A percentile compares a stretch with the other conserved stretches of the same genome.
These are phyloP conservation scores for Glossosoma conforme DNA, from an alignment of 1,140 invertebrate genomes.

Conservation along the genomic window DNA sequence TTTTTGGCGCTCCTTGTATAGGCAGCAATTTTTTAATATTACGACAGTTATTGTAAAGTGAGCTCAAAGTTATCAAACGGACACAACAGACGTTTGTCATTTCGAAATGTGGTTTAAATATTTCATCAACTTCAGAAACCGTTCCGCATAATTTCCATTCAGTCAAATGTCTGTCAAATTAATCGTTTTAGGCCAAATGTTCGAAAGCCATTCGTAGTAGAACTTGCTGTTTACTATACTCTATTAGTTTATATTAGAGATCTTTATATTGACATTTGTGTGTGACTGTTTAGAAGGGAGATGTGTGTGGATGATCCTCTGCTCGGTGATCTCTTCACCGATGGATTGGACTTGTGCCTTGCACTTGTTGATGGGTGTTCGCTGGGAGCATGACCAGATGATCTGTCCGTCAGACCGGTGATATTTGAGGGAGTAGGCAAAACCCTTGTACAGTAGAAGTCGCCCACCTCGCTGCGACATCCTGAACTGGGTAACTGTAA, in stretches of 20 bases:
- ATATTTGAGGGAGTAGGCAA: slow-evolving; percentile 6
- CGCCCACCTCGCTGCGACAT: slow-evolving; percentile 10
- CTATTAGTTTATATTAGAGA: slow-evolving; percentile 9
- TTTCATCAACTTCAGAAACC: too few species aligned
- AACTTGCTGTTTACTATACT: background rate
- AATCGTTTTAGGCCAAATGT: too few species aligned
- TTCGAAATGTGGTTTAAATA: too few species aligned
- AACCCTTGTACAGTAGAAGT: slow-evolving; percentile 13
- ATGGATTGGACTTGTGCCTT: slow-evolving; percentile 6
- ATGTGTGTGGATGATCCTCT: slow-evolving; percentile 9
- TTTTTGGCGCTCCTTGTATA: too few species aligned
- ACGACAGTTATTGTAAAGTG: too few species aligned
- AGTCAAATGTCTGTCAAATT: too few species aligned
- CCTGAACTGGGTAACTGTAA: slow-evolving; percentile 15
- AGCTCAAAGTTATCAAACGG: too few species aligned
- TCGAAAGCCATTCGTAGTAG: background rate
- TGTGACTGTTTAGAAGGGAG: background rate
- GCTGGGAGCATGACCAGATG: slow-evolving; percentile 13
- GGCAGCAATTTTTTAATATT: too few species aligned
- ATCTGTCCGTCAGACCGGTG: slow-evolving; percentile 2
- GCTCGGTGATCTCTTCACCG: slow-evolving; percentile 1
- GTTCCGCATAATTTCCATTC: too few species aligned
- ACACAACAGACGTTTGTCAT: too few species aligned
- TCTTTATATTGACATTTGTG: slow-evolving; percentile 9
- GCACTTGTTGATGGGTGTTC: slow-evolving; percentile 8